A percentile compares a stretch with the other conserved stretches of the same genome.
Evolutionary conservation across 2,888 invertebrate genomes (phyloP).

Genomic region (Lymantria monacha): DNA sequence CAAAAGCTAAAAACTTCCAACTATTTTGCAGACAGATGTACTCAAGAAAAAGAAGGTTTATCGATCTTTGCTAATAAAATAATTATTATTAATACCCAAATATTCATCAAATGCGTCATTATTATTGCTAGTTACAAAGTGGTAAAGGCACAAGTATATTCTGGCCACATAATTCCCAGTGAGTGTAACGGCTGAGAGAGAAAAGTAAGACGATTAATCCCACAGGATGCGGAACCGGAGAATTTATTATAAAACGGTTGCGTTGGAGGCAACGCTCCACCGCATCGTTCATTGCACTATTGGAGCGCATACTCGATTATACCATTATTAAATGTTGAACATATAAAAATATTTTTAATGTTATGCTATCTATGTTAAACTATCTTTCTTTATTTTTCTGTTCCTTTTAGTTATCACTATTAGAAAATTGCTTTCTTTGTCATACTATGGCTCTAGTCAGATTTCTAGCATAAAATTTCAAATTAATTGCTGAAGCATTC

Average conservation of each 20-base stretch:
- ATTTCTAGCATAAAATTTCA: no score
- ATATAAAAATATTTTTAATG: constrained; percentile 1
- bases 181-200: constrained; percentile 73
- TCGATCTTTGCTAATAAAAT: no score
- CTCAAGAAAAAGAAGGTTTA: no score
- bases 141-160: constrained; percentile 58
- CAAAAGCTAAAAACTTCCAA: no score
- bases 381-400: no score
- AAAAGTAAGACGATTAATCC: constrained; percentile 81
- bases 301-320: constrained; percentile 43
- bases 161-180: constrained; percentile 73
- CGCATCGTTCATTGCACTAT: constrained; percentile 49
- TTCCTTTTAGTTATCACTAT: no score
- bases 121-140: constrained; percentile 28
- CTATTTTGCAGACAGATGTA: no score
- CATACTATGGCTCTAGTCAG: no score
- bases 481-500: no score
- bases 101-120: neutral
- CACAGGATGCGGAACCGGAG: constrained; percentile 64
- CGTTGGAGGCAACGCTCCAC: constrained; percentile 47
- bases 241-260: constrained; percentile 79
- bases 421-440: no score
- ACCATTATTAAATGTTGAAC: constrained; percentile 26
- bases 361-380: no score
- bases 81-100: no score